Conservation (phyloP, 1,140 invertebrate species). For the Cecropterus lyciades region DNA sequence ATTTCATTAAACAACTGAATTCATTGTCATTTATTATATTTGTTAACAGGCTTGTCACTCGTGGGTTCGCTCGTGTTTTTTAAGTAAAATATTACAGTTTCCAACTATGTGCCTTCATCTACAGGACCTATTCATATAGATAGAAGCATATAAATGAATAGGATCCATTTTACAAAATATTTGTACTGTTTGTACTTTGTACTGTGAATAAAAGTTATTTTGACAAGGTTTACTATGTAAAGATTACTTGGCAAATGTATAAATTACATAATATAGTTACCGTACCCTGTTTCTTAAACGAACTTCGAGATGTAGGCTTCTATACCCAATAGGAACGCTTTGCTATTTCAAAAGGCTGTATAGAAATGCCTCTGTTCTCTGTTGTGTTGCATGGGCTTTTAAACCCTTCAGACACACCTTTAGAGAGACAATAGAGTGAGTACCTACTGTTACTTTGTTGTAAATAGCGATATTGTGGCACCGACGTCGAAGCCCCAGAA, state of each 20-base stretch:
- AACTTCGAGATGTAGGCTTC: not conserved
- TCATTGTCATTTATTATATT: conserved; percentile 45
- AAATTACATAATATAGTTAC: not conserved
- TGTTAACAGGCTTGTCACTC: conserved; percentile 22
- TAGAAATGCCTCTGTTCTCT: not conserved
- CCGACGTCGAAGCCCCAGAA: not conserved
- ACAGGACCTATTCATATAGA: no score
- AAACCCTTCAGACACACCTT: conserved; percentile 1
- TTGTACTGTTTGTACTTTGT: no score
- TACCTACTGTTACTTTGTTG: not conserved
- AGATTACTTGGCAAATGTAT: no score
- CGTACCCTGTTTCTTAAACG: no score
- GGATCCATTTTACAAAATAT: no score
- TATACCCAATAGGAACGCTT: not conserved
- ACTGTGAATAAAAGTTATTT: no score
- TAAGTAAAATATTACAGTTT: no score
- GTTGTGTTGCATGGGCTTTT: not conserved
- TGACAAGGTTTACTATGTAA: no score
- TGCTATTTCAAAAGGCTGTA: conserved; percentile 1
- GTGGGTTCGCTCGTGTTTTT: not conserved
- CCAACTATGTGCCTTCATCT: no score
- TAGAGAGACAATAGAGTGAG: not conserved
- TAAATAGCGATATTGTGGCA: not conserved
- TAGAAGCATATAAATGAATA: no score
- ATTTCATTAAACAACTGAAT: conserved; percentile 51